Base-by-base conservation (phyloP, 2,888 invertebrate species). In the Diplolepis rosae region DNA sequence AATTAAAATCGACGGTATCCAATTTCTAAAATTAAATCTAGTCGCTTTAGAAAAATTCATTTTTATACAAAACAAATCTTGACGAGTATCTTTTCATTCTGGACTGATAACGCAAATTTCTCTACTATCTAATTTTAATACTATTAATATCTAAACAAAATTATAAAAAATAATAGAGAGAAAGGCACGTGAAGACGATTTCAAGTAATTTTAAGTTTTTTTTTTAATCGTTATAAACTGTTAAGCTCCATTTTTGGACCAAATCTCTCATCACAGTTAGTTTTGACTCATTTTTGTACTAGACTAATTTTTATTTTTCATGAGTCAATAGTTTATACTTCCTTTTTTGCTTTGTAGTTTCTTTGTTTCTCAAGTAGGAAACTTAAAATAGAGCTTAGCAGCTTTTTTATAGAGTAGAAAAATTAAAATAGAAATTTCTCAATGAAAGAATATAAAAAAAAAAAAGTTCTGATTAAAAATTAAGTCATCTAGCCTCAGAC, bases 401-500 rank as follows among this genome's bases (percentile, higher is more conserved):
- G 24, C 22, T 45, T 27, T 52, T 61, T 56, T 54, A 68, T 48
- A 18, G 15, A 18, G 7, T 45, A 15, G 15, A 1, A 15, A 48
- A 48, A n/a, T n/a, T n/a, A n/a, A n/a, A n/a, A n/a, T n/a, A n/a
- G n/a, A n/a, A n/a, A n/a, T n/a, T n/a, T n/a, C n/a, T n/a, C n/a
- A n/a, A n/a, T n/a, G n/a, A n/a, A n/a, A n/a, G n/a, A n/a, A n/a
- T n/a, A n/a, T n/a, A n/a, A n/a, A n/a, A n/a, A n/a, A n/a, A n/a
- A n/a, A n/a, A n/a, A n/a, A n/a, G n/a, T n/a, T n/a, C n/a, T n/a
- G 15, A 30, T 54, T 54, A 18, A 32, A 18, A 54, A 32, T 32
- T 54, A 32, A 54, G 54, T 54, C 28, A 32, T 4, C 54, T 54
- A 54, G 54, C 54, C 54, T 54, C 54, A 4, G 54, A 32, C 28